These are phyloP conservation scores for Tetrax tetrax DNA, from an alignment of 2,113 vertebrate genomes.

Conservation along the genomic window DNA sequence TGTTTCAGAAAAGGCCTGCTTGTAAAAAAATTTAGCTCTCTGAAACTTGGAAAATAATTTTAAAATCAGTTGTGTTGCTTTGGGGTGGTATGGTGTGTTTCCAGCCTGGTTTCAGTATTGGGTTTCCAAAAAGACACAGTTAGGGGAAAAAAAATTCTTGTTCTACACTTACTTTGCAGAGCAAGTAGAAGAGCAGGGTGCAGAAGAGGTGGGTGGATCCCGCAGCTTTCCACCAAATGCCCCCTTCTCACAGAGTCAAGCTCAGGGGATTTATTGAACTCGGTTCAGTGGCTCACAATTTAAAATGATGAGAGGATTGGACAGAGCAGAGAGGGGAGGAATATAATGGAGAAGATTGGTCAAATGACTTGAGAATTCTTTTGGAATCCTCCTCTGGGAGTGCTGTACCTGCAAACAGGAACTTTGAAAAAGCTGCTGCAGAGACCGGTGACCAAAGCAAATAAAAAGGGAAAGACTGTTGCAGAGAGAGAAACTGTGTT, in stretches of 20 bases:
- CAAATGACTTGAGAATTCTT: background rate
- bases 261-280: background rate
- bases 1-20: background rate
- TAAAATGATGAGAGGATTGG: background rate
- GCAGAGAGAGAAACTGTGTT: background rate
- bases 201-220: background rate
- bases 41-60: background rate
- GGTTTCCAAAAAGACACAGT: background rate
- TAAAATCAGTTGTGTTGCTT: background rate
- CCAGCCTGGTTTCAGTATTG: background rate
- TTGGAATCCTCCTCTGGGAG: background rate
- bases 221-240: background rate
- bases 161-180: background rate
- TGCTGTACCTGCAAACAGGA: background rate
- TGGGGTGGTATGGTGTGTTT: background rate
- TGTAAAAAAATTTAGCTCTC: background rate
- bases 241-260: background rate
- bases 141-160: background rate
- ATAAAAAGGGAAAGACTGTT: background rate
- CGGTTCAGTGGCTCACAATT: background rate
- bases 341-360: background rate
- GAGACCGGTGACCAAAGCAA: background rate
- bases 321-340: background rate
- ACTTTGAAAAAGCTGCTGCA: background rate
- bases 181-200: background rate